A percentile compares a stretch with the other conserved stretches of the same genome.
phyloP scores from a whole-genome alignment of 1,140 invertebrate species.

The Zelostemma sp. region DNA sequence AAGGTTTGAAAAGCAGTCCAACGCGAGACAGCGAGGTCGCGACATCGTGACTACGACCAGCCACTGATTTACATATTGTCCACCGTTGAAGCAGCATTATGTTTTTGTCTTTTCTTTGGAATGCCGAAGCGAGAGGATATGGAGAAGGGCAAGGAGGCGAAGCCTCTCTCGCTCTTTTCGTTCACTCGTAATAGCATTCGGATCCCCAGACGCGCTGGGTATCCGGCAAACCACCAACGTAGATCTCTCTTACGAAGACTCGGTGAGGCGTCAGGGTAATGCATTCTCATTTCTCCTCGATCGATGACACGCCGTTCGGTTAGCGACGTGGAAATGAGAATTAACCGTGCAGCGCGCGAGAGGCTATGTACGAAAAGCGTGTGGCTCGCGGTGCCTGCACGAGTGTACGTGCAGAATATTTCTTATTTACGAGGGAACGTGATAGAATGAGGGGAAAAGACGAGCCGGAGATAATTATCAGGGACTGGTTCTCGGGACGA shows the following conservation, averaged over 20 bases:
- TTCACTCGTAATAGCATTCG: constrained; percentile 64
- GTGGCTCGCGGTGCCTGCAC: neutral
- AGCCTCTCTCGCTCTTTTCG: constrained; percentile 44
- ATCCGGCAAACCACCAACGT: constrained; percentile 64
- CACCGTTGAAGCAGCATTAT: constrained; percentile 61
- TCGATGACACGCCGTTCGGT: constrained; percentile 32
- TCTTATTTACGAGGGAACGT: constrained; percentile 5
- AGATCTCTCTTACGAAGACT: constrained; percentile 50
- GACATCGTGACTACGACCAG: constrained; percentile 68
- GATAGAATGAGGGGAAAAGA: constrained; percentile 3
- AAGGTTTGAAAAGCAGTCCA: constrained; percentile 60
- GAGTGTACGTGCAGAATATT: constrained; percentile 3
- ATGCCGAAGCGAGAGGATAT: constrained; percentile 59
- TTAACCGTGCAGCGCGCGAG: neutral
- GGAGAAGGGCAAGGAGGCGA: constrained; percentile 54
- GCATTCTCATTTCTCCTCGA: constrained; percentile 52
- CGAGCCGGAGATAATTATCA: constrained; percentile 2
- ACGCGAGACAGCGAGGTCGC: constrained; percentile 65
- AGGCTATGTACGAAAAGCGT: too few relatives aligned
- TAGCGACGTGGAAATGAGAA: constrained; percentile 12
- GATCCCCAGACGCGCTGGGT: constrained; percentile 60
- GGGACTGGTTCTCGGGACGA: neutral
- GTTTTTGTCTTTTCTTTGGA: constrained; percentile 65
- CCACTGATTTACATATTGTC: constrained; percentile 70
- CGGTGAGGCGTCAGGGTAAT: constrained; percentile 27